Base-by-base conservation (phyloP, 2,113 vertebrate genomes). In the Myrmophylax atrothorax region DNA sequence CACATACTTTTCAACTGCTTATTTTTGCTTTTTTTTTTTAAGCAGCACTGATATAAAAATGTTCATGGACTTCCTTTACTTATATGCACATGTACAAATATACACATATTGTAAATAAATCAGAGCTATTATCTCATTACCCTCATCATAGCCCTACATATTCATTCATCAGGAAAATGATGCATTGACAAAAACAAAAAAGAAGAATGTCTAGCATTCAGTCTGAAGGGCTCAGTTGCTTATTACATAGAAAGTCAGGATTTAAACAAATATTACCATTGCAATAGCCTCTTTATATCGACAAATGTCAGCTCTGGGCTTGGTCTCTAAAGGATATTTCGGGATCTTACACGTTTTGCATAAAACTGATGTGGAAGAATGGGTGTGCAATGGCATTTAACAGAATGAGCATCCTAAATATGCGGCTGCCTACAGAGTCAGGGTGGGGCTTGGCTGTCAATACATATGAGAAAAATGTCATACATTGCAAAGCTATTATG, bases 301-400 rank as follows among this genome's bases (percentile, higher is more conserved):
- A 47, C 33, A 96, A 88, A 92, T 92, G 28, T 33, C 75, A 88
- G 33, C 28, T 67, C 24, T 52, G 47, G 76, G 60, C 28, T 88
- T 96, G 79, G 78, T 82, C 40, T 91, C 93, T 69, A 86, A 85
- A 84, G 29, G 46, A 49, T 97, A 97, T 97, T 97, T 95, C 66
- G 82, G 89, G 80, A 85, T 79, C 10, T 47, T 77, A 75, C 10
- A 76, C 40, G 55, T 73, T 89, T 64, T 86, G 33, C 50, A 82
- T 60, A 35, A 78, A 63, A 64, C 53, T 58, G 78, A 87, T 38
- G 80, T 89, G 83, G 87, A 95, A 92, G 69, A 78, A n/a, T n/a
- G 90, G 76, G 55, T 29, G 73, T 96, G 70, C 73, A 82, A 10
- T 46, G 92, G 92, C 76, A 96, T 97, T 91, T 80, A 59, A 60